phyloP scores from a whole-genome alignment of 2,113 vertebrate genomes.

The Hippolais icterina region DNA sequence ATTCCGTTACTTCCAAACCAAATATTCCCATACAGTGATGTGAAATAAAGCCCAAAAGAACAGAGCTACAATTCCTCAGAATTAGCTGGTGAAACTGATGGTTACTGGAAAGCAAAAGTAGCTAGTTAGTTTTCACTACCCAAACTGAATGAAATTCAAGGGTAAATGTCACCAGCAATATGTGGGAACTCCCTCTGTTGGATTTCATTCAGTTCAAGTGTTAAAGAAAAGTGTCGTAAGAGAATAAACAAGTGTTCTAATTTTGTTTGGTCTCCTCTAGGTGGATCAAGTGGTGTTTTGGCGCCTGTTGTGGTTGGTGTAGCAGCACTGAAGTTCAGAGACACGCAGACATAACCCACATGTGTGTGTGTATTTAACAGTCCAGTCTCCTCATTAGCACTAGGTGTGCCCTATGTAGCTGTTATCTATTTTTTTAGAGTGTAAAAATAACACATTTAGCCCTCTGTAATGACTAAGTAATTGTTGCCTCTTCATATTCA shows the following conservation, averaged over 20 bases:
- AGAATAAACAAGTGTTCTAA: not conserved
- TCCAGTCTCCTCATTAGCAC: not conserved
- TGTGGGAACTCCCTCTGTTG: not conserved
- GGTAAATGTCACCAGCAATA: not conserved
- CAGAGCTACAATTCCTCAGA: not conserved
- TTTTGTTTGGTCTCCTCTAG: not conserved
- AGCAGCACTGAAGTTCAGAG: not conserved
- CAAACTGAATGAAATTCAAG: not conserved
- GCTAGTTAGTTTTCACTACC: not conserved
- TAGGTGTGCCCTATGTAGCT: not conserved
- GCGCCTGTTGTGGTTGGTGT: not conserved
- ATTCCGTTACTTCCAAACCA: not conserved
- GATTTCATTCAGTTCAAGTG: not conserved
- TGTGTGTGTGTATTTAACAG: not conserved
- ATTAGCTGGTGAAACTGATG: not conserved
- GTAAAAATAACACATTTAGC: not conserved
- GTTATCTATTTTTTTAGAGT: not conserved
- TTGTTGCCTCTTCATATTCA: not conserved
- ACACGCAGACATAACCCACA: rapidly evolving
- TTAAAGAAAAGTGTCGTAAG: not conserved
- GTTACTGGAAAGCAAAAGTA: not conserved
- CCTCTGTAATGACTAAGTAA: not conserved
- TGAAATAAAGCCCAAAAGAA: not conserved
- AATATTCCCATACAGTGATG: not conserved
- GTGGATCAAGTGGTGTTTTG: not conserved